A percentile compares a stretch with the other conserved stretches of the same genome.
Conservation (phyloP, 2,888 invertebrate genomes). For the Morpho achilles region DNA sequence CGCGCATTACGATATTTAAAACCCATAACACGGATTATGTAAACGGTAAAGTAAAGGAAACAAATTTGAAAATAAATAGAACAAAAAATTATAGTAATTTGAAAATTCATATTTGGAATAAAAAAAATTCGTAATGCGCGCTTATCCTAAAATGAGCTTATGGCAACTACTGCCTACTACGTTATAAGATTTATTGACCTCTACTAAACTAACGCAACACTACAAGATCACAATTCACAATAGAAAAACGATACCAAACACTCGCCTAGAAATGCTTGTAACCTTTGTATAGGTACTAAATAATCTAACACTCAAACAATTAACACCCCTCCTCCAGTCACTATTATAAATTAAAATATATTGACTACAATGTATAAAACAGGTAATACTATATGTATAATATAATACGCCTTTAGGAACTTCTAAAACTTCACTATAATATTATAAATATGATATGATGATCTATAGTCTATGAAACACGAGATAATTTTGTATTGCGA, state of each 20-base stretch:
- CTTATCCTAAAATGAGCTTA: constrained; percentile 51
- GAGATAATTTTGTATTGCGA: too few species aligned
- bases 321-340: constrained; percentile 17
- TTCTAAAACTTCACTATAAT: constrained; percentile 9
- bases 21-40: too few species aligned
- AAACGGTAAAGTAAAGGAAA: too few species aligned
- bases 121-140: constrained; percentile 20
- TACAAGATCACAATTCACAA: constrained; percentile 33
- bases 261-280: constrained; percentile 57
- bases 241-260: constrained; percentile 37
- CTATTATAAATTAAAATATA: constrained; percentile 6
- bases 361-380: not conserved
- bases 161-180: constrained; percentile 59
- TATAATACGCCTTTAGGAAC: constrained; percentile 15
- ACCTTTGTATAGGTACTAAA: constrained; percentile 37
- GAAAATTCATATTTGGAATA: too few species aligned
- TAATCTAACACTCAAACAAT: constrained; percentile 1
- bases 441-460: too few species aligned
- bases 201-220: constrained; percentile 45
- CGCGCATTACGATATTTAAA: not conserved
- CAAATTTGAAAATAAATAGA: too few species aligned
- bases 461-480: too few species aligned
- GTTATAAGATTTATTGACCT: constrained; percentile 43
- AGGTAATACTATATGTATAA: constrained; percentile 1
- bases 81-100: too few species aligned